A percentile compares a stretch with the other conserved stretches of the same genome.
These are phyloP conservation scores for Drosophila pegasa DNA, from an alignment of 2,888 invertebrate genomes.

Conservation along the genomic window DNA sequence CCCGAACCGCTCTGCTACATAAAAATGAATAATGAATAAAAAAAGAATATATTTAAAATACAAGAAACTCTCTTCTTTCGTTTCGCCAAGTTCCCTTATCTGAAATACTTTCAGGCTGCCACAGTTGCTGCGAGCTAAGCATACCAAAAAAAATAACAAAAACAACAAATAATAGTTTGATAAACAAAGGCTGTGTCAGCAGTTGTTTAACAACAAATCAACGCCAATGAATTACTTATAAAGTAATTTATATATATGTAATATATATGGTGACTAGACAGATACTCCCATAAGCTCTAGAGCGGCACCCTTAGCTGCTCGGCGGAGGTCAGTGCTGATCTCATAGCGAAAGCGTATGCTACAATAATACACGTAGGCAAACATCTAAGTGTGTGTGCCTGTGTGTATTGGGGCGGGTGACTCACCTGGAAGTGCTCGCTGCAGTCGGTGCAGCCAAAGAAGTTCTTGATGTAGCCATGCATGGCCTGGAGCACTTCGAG, in stretches of 20 bases:
- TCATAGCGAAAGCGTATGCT: conserved; percentile 43
- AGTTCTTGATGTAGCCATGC: conserved; percentile 94
- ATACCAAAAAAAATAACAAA: neutral
- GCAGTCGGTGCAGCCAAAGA: conserved; percentile 97
- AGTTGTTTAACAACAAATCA: neutral
- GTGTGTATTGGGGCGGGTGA: conserved; percentile 26
- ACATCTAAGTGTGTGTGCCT: neutral
- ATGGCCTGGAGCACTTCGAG: conserved; percentile 92
- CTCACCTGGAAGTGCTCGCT: conserved; percentile 92
- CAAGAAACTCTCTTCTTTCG: neutral
- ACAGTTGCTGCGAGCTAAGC: neutral
- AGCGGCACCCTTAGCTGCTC: neutral
- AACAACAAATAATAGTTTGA: neutral
- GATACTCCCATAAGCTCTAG: neutral
- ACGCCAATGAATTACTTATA: neutral
- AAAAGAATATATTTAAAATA: too few relatives aligned
- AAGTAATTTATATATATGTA: neutral
- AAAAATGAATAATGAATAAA: too few relatives aligned
- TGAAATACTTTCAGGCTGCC: neutral
- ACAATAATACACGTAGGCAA: conserved; percentile 38
- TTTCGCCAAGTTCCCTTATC: neutral
- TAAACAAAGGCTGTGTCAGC: neutral
- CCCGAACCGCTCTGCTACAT: too few relatives aligned
- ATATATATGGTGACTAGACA: neutral
- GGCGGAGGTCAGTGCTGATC: conserved; percentile 27